Percentiles rank a stretch among this genome's conserved stretches.
phyloP scores from a whole-genome alignment of 2,113 vertebrate genomes.

The Potamarius usumacintae region DNA sequence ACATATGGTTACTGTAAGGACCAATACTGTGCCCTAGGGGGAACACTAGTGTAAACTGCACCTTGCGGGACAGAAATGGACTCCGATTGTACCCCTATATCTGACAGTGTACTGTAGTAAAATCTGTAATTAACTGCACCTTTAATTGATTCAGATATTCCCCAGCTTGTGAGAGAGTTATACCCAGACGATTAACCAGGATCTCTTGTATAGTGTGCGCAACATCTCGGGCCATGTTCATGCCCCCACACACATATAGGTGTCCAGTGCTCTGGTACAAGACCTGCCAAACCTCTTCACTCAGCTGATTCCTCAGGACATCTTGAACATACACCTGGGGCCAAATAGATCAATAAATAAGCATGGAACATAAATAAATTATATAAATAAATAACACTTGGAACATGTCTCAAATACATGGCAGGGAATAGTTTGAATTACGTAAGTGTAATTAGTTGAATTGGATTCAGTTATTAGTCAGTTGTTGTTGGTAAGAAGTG shows the following conservation, averaged over 20 bases:
- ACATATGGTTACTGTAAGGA: no score
- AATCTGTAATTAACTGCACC: slow-evolving; percentile 58
- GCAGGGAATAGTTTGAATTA: not conserved
- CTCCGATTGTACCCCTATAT: no score
- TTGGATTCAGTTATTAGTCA: not conserved
- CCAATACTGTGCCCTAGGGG: no score
- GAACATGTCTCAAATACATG: not conserved
- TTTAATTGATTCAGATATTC: slow-evolving; percentile 76
- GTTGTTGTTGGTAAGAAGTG: not conserved
- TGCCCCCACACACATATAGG: slow-evolving; percentile 79
- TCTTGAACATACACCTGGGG: slow-evolving; percentile 82
- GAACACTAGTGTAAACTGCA: no score
- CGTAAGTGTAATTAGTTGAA: not conserved
- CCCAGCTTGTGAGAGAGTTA: slow-evolving; percentile 65
- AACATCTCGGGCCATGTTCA: slow-evolving; percentile 78
- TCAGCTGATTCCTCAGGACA: slow-evolving; percentile 70
- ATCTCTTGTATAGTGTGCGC: slow-evolving; percentile 68
- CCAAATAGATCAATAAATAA: not conserved
- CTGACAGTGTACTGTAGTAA: not conserved
- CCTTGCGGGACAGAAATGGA: no score
- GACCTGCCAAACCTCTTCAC: slow-evolving; percentile 58
- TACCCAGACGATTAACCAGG: slow-evolving; percentile 61
- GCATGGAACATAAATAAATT: no score
- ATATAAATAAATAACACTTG: no score
- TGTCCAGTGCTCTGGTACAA: slow-evolving; percentile 71